A percentile compares a stretch with the other conserved stretches of the same genome.
phyloP scores from a whole-genome alignment of 2,113 vertebrate species.

The Elachura formosa region DNA sequence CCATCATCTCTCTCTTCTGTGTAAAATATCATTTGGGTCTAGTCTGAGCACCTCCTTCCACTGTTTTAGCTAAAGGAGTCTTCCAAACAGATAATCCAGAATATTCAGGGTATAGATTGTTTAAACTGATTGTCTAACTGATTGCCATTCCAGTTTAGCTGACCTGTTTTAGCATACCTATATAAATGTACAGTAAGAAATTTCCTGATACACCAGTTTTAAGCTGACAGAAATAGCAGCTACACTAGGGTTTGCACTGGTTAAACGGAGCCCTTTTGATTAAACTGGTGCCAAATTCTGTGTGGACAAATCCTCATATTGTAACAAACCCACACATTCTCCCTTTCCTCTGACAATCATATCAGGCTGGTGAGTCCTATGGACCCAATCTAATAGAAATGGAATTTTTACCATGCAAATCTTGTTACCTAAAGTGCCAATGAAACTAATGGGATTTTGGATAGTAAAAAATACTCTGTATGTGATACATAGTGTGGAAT shows the following conservation, averaged over 20 bases:
- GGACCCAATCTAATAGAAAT: constrained; percentile 69
- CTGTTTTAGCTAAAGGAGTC: neutral
- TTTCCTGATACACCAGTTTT: constrained; percentile 27
- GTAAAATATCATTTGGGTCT: neutral
- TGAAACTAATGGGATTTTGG: constrained; percentile 55
- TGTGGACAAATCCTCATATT: constrained; percentile 65
- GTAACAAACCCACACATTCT: constrained; percentile 59
- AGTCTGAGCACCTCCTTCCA: neutral
- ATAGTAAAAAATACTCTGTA: constrained; percentile 54
- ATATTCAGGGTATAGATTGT: neutral
- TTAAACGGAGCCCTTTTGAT: constrained; percentile 53
- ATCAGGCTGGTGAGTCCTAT: constrained; percentile 67
- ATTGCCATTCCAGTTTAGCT: neutral
- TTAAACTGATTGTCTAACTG: neutral
- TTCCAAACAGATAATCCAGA: neutral
- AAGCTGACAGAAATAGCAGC: constrained; percentile 43
- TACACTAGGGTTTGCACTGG: constrained; percentile 47
- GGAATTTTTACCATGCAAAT: constrained; percentile 73
- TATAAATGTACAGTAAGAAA: neutral
- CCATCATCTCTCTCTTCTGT: neutral
- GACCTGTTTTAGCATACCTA: neutral
- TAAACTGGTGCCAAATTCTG: constrained; percentile 63
- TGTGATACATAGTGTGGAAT: constrained; percentile 59
- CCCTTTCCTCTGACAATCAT: constrained; percentile 64
- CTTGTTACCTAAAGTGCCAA: constrained; percentile 69